Base-by-base conservation (phyloP, 2,888 invertebrate species). In the Axea sp. region DNA sequence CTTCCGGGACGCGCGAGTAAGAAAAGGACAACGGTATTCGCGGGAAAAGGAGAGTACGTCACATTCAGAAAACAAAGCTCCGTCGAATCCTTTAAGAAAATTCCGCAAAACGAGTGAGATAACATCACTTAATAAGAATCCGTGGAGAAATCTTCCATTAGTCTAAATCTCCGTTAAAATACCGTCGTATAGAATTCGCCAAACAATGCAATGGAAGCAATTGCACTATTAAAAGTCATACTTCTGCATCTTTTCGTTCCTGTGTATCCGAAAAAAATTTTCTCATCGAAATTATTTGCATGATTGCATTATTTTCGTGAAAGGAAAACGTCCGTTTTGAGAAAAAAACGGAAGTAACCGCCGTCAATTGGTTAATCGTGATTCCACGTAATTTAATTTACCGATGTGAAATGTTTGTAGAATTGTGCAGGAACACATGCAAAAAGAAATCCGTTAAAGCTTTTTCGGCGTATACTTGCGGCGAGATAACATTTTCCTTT, bases 31-130 rank as follows among this genome's bases (percentile, higher is more conserved):
- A 11, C 28, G 24, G 12, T 47, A 15, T 53, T 19, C 4, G 26
- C n/a, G n/a, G 12, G 60, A 62, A 62, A 57, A 64, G 49, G 41
- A 35, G 9, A 15, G 45, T 28, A 22, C 43, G 15, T 35, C 62
- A 72, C 74, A 62, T 74, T 73, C 53, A 65, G 39, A 12, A 64
- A 73, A 75, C 69, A 65, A 76, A 73, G 60, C 72, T 8, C 53
- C 19, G 31, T 7, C 11, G 59, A 59, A 65, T 73, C 43, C 31
- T 59, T 35, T 65, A 65, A 72, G 55, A 73, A 65, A 60, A 67
- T 60, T 53, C 47, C 6, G 43, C 45, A 51, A 64, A 59, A 35
- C 31, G 39, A 51, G 59, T 67, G 26, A 53, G 49, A 60, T 65
- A 73, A 67, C 65, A 53, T 67, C 53, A 60, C 67, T 60, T 64